Conservation (phyloP, 2,113 vertebrate genomes). For the Datnioides undecimradiatus region DNA sequence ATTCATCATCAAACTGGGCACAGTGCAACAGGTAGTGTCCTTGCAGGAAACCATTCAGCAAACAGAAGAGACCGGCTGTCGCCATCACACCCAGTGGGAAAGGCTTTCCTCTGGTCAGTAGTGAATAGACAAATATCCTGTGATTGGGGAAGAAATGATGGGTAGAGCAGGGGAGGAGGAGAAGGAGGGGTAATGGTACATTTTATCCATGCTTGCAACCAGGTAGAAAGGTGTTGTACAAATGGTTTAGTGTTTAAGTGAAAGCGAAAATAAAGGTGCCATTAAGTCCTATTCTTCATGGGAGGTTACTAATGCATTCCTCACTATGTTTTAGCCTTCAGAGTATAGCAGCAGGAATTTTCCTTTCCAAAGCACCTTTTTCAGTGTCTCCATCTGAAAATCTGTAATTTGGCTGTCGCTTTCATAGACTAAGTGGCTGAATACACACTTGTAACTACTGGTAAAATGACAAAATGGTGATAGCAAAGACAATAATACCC, state of each 20-base stretch:
- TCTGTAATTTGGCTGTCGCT: neutral
- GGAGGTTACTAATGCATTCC: slow-evolving; percentile 11
- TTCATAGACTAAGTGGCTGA: neutral
- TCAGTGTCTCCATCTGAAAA: neutral
- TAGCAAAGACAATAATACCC: neutral
- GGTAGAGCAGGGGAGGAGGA: neutral
- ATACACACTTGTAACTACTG: neutral
- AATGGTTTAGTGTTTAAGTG: neutral
- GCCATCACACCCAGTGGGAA: slow-evolving; percentile 62
- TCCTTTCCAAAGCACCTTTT: slow-evolving; percentile 3
- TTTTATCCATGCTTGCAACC: slow-evolving; percentile 1
- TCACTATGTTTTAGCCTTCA: neutral
- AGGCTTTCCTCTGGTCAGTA: slow-evolving; percentile 63
- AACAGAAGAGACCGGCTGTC: slow-evolving; percentile 50
- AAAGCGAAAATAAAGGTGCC: neutral
- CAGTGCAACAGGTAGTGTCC: slow-evolving; percentile 71
- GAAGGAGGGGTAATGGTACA: neutral
- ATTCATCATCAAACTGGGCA: slow-evolving; percentile 58
- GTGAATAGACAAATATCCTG: slow-evolving; percentile 73
- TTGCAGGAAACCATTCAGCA: slow-evolving; percentile 70
- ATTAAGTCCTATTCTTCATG: slow-evolving; percentile 4
- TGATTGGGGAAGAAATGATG: neutral
- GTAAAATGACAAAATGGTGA: neutral
- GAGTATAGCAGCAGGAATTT: slow-evolving; percentile 23
- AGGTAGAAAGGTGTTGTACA: neutral